Conservation (phyloP, 2,797 vertebrate genomes). For the Parauchenoglanis punctatus region DNA sequence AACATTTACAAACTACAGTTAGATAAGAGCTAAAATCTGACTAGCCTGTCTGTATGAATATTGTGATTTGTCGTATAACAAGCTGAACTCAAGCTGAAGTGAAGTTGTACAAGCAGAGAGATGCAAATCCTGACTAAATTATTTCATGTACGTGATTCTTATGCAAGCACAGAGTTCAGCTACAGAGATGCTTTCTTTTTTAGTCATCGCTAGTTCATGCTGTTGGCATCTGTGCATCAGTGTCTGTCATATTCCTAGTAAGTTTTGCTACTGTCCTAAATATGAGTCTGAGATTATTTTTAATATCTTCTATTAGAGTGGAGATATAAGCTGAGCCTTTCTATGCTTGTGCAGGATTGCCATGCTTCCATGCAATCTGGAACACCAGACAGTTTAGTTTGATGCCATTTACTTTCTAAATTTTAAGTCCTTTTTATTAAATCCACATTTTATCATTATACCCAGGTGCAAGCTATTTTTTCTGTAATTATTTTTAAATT, state of each 20-base stretch:
- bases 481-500: not conserved
- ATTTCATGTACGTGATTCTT: not conserved
- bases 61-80: not conserved
- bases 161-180: not conserved
- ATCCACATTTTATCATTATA: not conserved
- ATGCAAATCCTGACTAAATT: not conserved
- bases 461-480: not conserved
- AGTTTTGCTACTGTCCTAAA: conserved; percentile 7
- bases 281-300: not conserved
- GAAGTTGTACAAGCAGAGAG: not conserved
- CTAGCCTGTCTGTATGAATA: not conserved
- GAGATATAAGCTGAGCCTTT: not conserved
- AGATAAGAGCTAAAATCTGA: too few relatives aligned
- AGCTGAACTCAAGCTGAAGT: not conserved
- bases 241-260: not conserved
- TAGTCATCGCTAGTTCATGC: not conserved
- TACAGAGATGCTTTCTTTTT: not conserved
- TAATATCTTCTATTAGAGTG: not conserved
- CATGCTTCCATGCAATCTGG: not conserved
- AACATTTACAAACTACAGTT: not conserved
- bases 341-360: not conserved
- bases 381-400: not conserved
- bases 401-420: not conserved
- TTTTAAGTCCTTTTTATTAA: not conserved
- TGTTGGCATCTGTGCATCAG: not conserved